These are phyloP conservation scores for Porphyrio hochstetteri DNA, from an alignment of 2,113 vertebrate genomes.

Conservation along the genomic window DNA sequence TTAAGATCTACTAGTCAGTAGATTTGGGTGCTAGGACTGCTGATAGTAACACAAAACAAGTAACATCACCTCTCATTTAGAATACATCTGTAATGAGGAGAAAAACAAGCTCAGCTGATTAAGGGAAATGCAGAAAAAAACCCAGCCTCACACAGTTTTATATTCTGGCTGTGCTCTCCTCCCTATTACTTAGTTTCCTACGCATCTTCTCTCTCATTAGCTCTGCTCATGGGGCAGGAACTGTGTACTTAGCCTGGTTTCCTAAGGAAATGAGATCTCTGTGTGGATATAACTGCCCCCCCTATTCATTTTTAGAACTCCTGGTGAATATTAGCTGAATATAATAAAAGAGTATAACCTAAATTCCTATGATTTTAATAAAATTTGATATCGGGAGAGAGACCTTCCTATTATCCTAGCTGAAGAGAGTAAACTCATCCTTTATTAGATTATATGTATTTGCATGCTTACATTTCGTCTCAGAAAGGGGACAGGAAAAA, in stretches of 20 bases:
- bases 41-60: not conserved
- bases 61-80: not conserved
- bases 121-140: not conserved
- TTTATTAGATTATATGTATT: not conserved
- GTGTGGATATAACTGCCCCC: not conserved
- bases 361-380: not conserved
- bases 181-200: not conserved
- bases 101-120: not conserved
- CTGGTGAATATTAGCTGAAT: not conserved
- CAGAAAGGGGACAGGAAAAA: not conserved
- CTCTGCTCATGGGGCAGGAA: not conserved
- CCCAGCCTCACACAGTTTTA: not conserved
- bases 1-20: not conserved
- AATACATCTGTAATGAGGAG: fast-evolving
- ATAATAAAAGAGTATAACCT: not conserved
- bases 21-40: not conserved
- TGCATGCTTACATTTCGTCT: not conserved
- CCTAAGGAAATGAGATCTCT: not conserved
- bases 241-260: not conserved
- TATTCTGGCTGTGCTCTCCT: not conserved
- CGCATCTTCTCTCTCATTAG: not conserved
- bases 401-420: not conserved
- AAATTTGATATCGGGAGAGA: not conserved
- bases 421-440: not conserved
- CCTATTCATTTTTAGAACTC: not conserved